A percentile compares a stretch with the other conserved stretches of the same genome.
phyloP scores from a whole-genome alignment of 1,140 invertebrate species.

The Saccostrea echinata region DNA sequence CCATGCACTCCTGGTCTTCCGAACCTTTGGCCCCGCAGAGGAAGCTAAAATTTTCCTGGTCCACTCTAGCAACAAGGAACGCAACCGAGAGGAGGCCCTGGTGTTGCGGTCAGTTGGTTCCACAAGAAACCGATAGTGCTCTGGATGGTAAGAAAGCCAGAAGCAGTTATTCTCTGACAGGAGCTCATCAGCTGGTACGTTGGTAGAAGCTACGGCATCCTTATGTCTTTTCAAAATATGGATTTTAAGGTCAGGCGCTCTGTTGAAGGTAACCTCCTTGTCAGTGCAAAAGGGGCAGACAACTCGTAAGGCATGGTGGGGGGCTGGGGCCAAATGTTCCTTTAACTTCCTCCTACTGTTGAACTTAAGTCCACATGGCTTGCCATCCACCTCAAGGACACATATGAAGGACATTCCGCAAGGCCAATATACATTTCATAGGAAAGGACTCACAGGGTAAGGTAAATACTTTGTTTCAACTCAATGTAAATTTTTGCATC shows the following conservation, averaged over 20 bases:
- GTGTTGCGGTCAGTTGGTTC: neutral
- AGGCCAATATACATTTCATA: neutral
- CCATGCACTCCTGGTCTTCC: neutral
- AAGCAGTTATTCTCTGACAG: conserved; percentile 6
- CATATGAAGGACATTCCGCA: neutral
- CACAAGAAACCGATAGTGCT: neutral
- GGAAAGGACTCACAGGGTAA: too few species aligned
- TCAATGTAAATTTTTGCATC: too few species aligned
- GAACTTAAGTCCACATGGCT: neutral
- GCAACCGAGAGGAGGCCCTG: neutral
- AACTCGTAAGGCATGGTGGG: neutral
- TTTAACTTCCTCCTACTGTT: too few species aligned
- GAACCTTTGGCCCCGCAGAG: neutral
- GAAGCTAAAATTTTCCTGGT: neutral
- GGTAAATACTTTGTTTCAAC: too few species aligned
- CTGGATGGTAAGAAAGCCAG: neutral
- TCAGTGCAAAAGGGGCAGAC: neutral
- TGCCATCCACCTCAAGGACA: neutral
- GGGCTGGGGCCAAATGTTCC: neutral
- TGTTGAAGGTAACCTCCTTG: neutral
- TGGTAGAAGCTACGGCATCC: neutral
- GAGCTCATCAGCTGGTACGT: neutral
- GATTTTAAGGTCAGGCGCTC: neutral
- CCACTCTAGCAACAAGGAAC: neutral
- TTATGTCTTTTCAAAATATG: neutral